Conservation (phyloP, 2,888 invertebrate genomes). For the Drosophila peninsularis region DNA sequence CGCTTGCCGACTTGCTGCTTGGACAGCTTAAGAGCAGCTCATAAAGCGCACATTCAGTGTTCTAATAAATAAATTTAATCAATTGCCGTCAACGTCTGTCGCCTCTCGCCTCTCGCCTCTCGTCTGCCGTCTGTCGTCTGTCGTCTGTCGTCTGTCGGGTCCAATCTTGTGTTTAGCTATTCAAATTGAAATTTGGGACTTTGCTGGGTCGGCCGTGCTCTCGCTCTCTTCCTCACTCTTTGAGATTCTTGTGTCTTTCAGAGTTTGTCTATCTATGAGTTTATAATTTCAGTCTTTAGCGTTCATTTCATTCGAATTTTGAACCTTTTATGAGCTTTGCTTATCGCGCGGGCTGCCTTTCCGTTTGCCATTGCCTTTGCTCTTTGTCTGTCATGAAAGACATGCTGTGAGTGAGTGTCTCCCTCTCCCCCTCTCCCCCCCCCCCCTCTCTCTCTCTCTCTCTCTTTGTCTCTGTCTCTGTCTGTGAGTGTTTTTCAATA, state of each 20-base stretch:
- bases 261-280: slow-evolving; percentile 38
- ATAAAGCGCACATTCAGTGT: slow-evolving; percentile 45
- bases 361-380: background rate
- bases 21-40: slow-evolving; percentile 39
- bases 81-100: slow-evolving; percentile 53
- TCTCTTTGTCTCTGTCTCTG: background rate
- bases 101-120: too few species aligned
- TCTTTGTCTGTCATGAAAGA: slow-evolving; percentile 17
- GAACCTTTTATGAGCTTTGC: slow-evolving; percentile 49
- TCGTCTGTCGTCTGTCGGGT: too few species aligned
- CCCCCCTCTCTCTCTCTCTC: too few species aligned
- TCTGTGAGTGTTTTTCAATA: background rate
- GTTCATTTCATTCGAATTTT: slow-evolving; percentile 54
- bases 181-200: slow-evolving; percentile 33
- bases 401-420: background rate
- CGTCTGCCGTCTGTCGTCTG: too few species aligned
- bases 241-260: slow-evolving; percentile 43
- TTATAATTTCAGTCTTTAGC: slow-evolving; percentile 54
- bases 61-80: slow-evolving; percentile 77
- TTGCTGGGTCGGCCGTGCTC: slow-evolving; percentile 9
- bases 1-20: slow-evolving; percentile 17
- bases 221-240: slow-evolving; percentile 27
- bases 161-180: background rate
- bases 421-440: too few species aligned
- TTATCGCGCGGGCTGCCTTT: slow-evolving; percentile 39